Base-by-base conservation (phyloP, 2,888 invertebrate species). In the Ashinkailepas kermadecensis region DNA sequence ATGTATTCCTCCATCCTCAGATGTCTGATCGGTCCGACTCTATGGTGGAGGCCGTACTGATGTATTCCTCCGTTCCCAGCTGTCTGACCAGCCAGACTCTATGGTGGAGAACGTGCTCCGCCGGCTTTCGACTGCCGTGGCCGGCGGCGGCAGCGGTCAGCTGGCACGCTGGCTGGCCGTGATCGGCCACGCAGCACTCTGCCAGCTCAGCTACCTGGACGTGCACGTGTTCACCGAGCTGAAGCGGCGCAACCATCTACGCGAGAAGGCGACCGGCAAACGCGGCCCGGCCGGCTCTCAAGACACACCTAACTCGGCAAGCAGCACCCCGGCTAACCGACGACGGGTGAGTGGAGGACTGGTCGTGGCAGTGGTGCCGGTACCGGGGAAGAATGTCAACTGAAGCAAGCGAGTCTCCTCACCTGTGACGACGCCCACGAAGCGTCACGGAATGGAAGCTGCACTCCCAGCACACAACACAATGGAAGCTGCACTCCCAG, bases 121-220 rank as follows among this genome's bases (percentile, higher is more conserved):
- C 6, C 79, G 79, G 11, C 79, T 79, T 23, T 8, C 56, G 10
- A 39, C 79, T 6, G 79, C 79, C 13, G 74, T 39, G 9, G 21
- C 21, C 21, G 74, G 74, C 74, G 74, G 56, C 56, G 56, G 21
- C n/a, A 57, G 56, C 57, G 62, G 12, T n/a, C 79, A 83, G 57
- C 84, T 89, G 82, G 86, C 89, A 15, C 88, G 90, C 81, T 87
- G 91, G 21, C 85, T 91, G 80, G 87, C 88, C 83, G 86, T 93
- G 39, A 87, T 94, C 82, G 96, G 96, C 9, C 93, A 94, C 83
- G 89, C 94, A 83, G 94, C 94, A 0, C 88, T 88, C 78, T 92
- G 93, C 84, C 93, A 95, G 86, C 91, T 95, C 86, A 91, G 94
- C 81, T 93, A 93, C 86, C 89, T 97, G 82, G 96, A 97, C 86